These are phyloP conservation scores for Pterostichus niger DNA, from an alignment of 2,888 invertebrate genomes.

Conservation along the genomic window DNA sequence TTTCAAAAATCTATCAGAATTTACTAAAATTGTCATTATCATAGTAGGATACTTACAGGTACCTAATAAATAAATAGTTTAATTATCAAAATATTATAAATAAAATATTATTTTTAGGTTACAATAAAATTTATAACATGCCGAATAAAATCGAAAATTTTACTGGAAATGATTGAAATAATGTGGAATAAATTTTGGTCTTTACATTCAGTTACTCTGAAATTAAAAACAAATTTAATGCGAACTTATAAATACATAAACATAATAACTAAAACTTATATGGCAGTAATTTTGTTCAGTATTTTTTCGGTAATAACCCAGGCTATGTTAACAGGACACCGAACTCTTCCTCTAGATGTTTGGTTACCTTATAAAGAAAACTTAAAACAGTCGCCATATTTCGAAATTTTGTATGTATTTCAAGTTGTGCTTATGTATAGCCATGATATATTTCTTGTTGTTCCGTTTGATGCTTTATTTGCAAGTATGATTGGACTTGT, in stretches of 20 bases:
- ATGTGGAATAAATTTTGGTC: slow-evolving; percentile 42
- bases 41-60: slow-evolving; percentile 35
- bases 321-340: background rate
- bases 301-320: background rate
- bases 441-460: slow-evolving; percentile 16
- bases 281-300: background rate
- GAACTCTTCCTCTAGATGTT: slow-evolving; percentile 12
- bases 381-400: slow-evolving; percentile 24
- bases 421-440: slow-evolving; percentile 12
- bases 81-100: background rate
- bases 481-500: slow-evolving; percentile 20
- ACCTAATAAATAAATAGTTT: background rate
- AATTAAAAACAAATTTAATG: background rate
- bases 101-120: slow-evolving; percentile 13
- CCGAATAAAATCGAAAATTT: slow-evolving; percentile 13
- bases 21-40: slow-evolving; percentile 24
- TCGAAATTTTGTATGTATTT: slow-evolving; percentile 16
- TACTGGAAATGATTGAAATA: slow-evolving; percentile 17
- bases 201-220: background rate
- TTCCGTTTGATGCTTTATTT: slow-evolving; percentile 33
- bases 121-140: slow-evolving; percentile 34
- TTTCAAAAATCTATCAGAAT: background rate
- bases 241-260: slow-evolving; percentile 2
- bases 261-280: background rate
- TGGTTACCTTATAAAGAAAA: slow-evolving; percentile 25